Evolutionary conservation across 2,888 invertebrate genomes (phyloP), one percentile per base, ranked within the genome.

Genomic region (Aplocera efformata): DNA sequence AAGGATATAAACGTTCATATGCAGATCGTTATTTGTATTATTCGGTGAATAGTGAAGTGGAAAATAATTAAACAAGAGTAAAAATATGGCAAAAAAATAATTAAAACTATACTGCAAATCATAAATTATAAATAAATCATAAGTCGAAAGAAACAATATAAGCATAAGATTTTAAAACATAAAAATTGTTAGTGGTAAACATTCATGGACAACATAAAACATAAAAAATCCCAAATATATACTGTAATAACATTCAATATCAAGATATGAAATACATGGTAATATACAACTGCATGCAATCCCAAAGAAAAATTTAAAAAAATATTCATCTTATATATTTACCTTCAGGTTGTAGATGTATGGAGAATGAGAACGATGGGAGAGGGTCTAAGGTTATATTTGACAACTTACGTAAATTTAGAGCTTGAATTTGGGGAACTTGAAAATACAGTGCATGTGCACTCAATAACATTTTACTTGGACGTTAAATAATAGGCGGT

Each of bases 391-490:
- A 17, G 13, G 5, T 17, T 3, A 17, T 3, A 17, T 17, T 17
- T 17, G 13, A 17, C 13, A 3, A 5, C 4, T 22, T 7, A 7
- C 7, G 1, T 2, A 6, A 22, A 1, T 22, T 5, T 7, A 22
- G 6, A 22, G 6, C 22, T n/a, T n/a, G 22, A 22, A 6, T 17
- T 17, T n/a, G n/a, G n/a, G 13, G 13, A 17, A 22, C 7, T 22
- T 28, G 7, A n/a, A 27, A 10, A 22, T 34, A 26, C 21, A 9
- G 35, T 35, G 35, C 37, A 31, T n/a, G 38, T 34, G 34, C 33
- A 30, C 33, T 28, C 10, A 32, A 24, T 22, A 30, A 10, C 9
- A 29, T 10, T 25, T 13, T 34, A 34, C 30, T 38, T 11, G 21
- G 29, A 33, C 28, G 17, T 28, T 25, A 17, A 30, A 33, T 25